phyloP scores from a whole-genome alignment of 2,888 invertebrate species.

The Drosophila mercatorum region DNA sequence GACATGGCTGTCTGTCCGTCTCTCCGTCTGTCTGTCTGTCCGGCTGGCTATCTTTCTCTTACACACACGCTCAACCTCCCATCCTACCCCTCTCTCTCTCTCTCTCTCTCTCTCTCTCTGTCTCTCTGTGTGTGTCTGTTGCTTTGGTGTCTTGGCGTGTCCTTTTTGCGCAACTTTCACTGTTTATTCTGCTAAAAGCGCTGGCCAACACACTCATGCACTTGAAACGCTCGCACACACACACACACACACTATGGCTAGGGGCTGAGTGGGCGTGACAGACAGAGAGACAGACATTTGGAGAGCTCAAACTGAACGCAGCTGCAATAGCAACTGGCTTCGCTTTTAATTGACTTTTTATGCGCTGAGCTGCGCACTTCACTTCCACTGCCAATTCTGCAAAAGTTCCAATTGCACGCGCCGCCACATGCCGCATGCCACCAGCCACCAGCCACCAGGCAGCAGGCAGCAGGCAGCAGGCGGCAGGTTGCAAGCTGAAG shows the following conservation, averaged over 20 bases:
- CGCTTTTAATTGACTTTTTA: constrained; percentile 81
- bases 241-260: constrained; percentile 16
- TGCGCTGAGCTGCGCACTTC: constrained; percentile 69
- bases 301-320: constrained; percentile 60
- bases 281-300: constrained; percentile 20
- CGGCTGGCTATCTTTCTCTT: constrained; percentile 2
- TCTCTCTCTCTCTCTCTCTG: constrained; percentile 7
- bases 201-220: constrained; percentile 78
- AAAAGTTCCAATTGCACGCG: constrained; percentile 30
- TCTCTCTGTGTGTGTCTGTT: neutral
- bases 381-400: constrained; percentile 56
- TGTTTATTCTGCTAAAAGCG: constrained; percentile 81
- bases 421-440: neutral
- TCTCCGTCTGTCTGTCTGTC: neutral
- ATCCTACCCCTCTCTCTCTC: neutral
- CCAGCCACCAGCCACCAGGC: neutral
- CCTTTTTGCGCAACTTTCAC: constrained; percentile 80
- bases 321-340: constrained; percentile 69
- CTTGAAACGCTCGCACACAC: constrained; percentile 58
- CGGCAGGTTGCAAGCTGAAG: constrained; percentile 25
- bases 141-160: constrained; percentile 65
- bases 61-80: neutral
- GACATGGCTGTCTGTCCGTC: constrained; percentile 51
- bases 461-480: neutral
- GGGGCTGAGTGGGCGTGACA: constrained; percentile 25